phyloP scores from a whole-genome alignment of 2,888 invertebrate genomes.

The Gryllus longicercus region DNA sequence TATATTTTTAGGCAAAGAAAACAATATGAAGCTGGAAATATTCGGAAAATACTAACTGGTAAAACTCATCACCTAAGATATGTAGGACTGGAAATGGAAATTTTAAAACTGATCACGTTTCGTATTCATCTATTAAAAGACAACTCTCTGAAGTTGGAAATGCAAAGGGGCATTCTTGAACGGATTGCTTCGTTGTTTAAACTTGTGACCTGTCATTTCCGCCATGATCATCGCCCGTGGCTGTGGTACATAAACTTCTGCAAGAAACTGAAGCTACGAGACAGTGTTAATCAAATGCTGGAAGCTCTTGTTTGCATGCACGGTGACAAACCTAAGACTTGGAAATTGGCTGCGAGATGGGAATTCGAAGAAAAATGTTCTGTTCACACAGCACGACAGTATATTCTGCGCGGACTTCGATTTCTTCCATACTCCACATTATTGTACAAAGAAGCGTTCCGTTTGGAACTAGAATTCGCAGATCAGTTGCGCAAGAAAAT shows the following conservation, averaged over 20 bases:
- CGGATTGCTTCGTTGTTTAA: background rate
- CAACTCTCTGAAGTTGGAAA: background rate
- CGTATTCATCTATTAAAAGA: background rate
- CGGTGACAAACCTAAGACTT: background rate
- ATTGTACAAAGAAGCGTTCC: background rate
- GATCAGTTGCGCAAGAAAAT: background rate
- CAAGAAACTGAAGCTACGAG: background rate
- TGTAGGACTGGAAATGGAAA: background rate
- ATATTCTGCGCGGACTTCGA: background rate
- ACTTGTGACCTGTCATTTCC: background rate
- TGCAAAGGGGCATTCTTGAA: background rate
- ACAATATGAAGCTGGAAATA: background rate
- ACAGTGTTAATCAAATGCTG: background rate
- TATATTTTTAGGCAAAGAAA: background rate
- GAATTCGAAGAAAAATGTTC: background rate
- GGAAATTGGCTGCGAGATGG: background rate
- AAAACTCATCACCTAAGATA: background rate
- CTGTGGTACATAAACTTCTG: background rate
- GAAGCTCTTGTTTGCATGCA: background rate
- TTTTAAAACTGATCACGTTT: background rate
- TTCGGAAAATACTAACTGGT: background rate
- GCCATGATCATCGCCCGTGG: background rate
- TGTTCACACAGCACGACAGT: background rate
- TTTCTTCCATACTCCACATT: background rate
- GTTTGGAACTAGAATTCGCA: background rate